These are phyloP conservation scores for Lycaon pictus DNA, from an alignment of 2,113 vertebrate genomes.

Conservation along the genomic window DNA sequence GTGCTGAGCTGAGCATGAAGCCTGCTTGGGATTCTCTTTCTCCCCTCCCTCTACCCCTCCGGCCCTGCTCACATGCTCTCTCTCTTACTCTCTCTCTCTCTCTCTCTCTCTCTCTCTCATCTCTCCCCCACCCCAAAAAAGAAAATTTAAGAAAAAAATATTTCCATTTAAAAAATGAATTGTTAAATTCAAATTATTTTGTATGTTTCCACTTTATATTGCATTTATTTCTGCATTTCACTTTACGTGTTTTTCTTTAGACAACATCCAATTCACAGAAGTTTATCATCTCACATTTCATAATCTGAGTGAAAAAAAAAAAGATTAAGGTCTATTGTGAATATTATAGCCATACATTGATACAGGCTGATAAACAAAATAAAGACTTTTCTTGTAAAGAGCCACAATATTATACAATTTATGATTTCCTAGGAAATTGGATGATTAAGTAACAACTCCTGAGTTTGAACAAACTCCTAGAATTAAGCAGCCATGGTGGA, in stretches of 20 bases:
- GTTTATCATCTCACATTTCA: not conserved
- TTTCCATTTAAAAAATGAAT: not conserved
- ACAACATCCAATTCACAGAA: not conserved
- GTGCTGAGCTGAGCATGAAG: not conserved
- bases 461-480: not conserved
- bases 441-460: not conserved
- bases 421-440: not conserved
- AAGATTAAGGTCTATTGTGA: not conserved
- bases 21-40: not conserved
- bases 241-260: not conserved
- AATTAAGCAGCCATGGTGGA: not conserved
- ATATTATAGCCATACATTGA: not conserved
- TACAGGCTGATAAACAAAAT: not conserved
- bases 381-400: not conserved
- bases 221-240: not conserved
- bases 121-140: not conserved
- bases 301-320: not conserved
- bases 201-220: not conserved
- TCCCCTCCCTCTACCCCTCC: not conserved
- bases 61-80: not conserved
- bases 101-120: not conserved
- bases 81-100: not conserved
- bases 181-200: not conserved
- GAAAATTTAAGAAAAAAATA: not conserved
- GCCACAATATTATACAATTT: not conserved